Base-by-base conservation (phyloP, 2,888 invertebrate genomes). In the Amorpha juglandis region DNA sequence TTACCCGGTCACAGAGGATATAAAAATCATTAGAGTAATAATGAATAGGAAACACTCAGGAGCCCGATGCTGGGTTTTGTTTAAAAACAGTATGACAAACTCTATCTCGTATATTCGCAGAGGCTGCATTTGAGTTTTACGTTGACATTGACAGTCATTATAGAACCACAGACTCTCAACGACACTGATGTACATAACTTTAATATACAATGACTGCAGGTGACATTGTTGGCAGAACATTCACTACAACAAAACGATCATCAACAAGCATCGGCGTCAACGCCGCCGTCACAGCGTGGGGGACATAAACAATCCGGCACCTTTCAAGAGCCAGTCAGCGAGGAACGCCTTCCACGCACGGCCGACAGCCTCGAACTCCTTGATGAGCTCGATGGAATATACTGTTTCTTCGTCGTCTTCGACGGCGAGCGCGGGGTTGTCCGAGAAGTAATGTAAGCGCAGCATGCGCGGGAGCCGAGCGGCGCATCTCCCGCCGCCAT, bases 381-480 rank as follows among this genome's bases (percentile, higher is more conserved):
- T 97, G 92, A 97, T 97, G 88, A 97, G 96, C 87, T 97, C 97
- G 88, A 96, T 93, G 74, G 96, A 95, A 92, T 97, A 97, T 80
- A 96, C 96, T 74, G 94, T 91, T 74, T 93, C 92, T 80, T 94
- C 93, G 81, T 89, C 94, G 84, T 94, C 92, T 92, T 94, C 89
- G 91, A 91, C 89, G 95, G 94, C 86, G 94, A 96, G 94, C 87
- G 95, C 94, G 88, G 96, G 95, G 92, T 96, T 95, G 94, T 97
- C 96, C 85, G 97, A 97, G 90, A 95, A 97, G 89, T 96, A 97
- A 88, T 97, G 96, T 94, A 97, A 94, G 88, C 96, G 96, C 95
- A 97, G 95, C 96, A 97, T 96, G 90, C 92, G 90, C 94, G 93
- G 82, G 81, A 79, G 82, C 82, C 93, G 91, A 84, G 89, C 91